Evolutionary conservation across 2,888 invertebrate species (phyloP), one percentile per base, ranked within the genome.

Genomic region (Acrocera orbiculus): DNA sequence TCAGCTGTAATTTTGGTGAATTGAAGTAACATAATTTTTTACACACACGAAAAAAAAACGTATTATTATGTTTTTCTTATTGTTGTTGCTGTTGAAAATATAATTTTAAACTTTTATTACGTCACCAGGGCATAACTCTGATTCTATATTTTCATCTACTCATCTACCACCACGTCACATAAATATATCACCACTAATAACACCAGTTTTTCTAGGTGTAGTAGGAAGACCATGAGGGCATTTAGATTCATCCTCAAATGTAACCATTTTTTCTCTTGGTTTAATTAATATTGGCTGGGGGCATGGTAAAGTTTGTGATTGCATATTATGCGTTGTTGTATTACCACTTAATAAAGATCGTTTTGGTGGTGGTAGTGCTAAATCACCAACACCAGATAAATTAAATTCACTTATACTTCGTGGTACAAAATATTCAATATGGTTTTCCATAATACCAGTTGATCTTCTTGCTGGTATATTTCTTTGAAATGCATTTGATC

Each of bases 401-500:
- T 83, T 79, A 50, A 83, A 83, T 53, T 82, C 83, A 58, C 82
- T 82, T 37, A 82, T 69, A 56, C 81, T 81, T 37, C 83, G 66
- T 40, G 83, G 83, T 40, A 83, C 81, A 54, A 82, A 83, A 56
- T 83, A 83, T 52, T 83, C 83, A 37, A 80, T 64, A 41, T 76
- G 68, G 29, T 70, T 69, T 45, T 73, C 75, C 33, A 67, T 65
- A 50, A 54, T 53, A 34, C 68, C 62, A 14, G 67, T 68, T 16
- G 75, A 76, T 29, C 75, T 64, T 14, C 78, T 65, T 16, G 69
- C 65, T 2, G 76, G 73, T 10, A 71, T 67, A 40, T 72, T 72
- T 25, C 78, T 64, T 42, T 73, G 71, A 48, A 80, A 79, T 4
- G 56, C 54, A 4, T 54, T 49, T 14, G 49, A 47, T 33, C 61